Percentiles rank a stretch among this genome's conserved stretches.
These are phyloP conservation scores for Chrysina gloriosa DNA, from an alignment of 2,888 invertebrate genomes.

Conservation along the genomic window DNA sequence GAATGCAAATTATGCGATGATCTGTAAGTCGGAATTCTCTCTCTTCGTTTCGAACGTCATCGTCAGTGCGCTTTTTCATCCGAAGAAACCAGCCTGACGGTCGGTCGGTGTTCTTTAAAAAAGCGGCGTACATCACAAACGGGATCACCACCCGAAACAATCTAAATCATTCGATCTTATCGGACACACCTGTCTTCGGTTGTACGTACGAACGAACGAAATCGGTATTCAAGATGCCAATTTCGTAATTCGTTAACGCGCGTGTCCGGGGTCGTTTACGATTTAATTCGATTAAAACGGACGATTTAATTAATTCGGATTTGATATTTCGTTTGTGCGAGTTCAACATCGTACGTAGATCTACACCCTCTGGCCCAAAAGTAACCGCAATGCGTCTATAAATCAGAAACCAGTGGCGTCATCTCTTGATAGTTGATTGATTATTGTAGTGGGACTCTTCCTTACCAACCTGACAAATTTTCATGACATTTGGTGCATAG, in stretches of 20 bases:
- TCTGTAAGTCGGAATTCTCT: background rate
- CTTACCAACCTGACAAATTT: no score
- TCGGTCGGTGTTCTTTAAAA: conserved; percentile 13
- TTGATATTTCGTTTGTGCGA: conserved; percentile 8
- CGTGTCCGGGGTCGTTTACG: background rate
- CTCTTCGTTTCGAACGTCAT: background rate
- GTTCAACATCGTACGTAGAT: no score
- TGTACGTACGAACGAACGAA: background rate
- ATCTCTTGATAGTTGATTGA: no score
- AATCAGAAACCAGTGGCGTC: no score
- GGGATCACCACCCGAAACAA: conserved; percentile 26
- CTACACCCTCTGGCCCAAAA: no score
- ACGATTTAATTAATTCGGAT: conserved; percentile 22
- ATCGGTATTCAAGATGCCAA: conserved; percentile 29
- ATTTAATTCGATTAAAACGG: conserved; percentile 32
- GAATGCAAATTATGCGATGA: conserved; percentile 26
- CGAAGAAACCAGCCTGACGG: background rate
- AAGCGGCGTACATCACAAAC: background rate
- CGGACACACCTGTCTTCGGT: conserved; percentile 19
- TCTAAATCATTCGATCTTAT: conserved; percentile 34
- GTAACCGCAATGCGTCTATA: no score
- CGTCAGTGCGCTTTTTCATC: background rate
- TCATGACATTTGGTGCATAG: no score
- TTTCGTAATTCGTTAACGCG: conserved; percentile 19
- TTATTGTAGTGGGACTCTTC: no score